A percentile compares a stretch with the other conserved stretches of the same genome.
Evolutionary conservation across 1,140 invertebrate genomes (phyloP).

Genomic region (Apocrypta bakeri): DNA sequence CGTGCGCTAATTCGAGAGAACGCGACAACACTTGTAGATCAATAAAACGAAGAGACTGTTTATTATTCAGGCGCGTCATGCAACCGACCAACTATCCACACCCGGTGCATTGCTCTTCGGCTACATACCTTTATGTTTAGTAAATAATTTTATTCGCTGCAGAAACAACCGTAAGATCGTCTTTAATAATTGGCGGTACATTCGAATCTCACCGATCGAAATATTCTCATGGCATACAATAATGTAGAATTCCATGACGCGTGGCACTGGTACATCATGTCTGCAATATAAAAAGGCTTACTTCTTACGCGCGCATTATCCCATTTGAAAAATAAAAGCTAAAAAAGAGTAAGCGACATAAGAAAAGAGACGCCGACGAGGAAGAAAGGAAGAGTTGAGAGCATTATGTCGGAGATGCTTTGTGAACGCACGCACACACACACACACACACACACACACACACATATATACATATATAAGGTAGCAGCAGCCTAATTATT

Average conservation of each 20-base stretch:
- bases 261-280: not conserved
- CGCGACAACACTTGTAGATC: not conserved
- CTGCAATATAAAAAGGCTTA: not conserved
- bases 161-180: too few relatives aligned
- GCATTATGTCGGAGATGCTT: not conserved
- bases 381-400: constrained; percentile 19
- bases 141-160: too few relatives aligned
- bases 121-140: too few relatives aligned
- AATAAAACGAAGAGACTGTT: constrained; percentile 11
- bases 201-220: not conserved
- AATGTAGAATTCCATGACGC: not conserved
- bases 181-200: too few relatives aligned
- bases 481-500: constrained; percentile 40
- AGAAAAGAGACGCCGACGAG: not conserved
- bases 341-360: not conserved
- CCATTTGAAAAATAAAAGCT: not conserved
- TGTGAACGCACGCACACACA: too few relatives aligned
- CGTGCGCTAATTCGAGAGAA: constrained; percentile 24
- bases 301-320: not conserved
- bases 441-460: too few relatives aligned
- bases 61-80: constrained; percentile 8
- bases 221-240: not conserved
- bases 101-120: not conserved
- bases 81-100: not conserved
- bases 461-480: not conserved